Evolutionary conservation across 2,797 vertebrate species (phyloP).

Genomic region (Tolypeutes matacus): DNA sequence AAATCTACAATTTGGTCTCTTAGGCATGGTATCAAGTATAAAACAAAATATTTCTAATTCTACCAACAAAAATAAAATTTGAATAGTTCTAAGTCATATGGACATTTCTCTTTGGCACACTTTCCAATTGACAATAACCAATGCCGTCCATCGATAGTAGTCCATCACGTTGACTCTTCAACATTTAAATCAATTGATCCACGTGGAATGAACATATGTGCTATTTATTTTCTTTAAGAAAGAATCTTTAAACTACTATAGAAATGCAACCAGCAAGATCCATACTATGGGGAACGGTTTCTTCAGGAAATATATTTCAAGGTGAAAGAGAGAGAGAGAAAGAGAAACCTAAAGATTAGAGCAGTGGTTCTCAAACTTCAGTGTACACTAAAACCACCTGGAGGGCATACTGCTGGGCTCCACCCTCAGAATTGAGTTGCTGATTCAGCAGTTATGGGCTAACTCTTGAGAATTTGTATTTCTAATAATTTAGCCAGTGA

Average conservation of each 20-base stretch:
- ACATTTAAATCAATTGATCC: neutral
- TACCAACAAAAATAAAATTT: constrained; percentile 43
- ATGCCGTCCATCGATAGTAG: neutral
- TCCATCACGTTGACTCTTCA: neutral
- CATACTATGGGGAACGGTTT: neutral
- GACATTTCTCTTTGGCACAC: constrained; percentile 1
- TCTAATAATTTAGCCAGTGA: neutral
- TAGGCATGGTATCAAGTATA: constrained; percentile 14
- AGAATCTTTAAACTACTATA: constrained; percentile 13
- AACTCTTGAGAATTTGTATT: constrained; percentile 12
- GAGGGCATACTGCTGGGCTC: neutral
- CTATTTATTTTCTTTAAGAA: neutral
- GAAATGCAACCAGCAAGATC: constrained; percentile 15
- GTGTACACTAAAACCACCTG: neutral
- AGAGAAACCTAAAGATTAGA: neutral
- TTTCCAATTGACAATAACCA: constrained; percentile 34
- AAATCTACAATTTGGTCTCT: neutral
- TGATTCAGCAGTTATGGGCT: neutral
- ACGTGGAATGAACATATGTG: neutral
- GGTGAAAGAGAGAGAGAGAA: neutral
- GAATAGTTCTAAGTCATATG: constrained; percentile 7
- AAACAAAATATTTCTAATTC: constrained; percentile 51
- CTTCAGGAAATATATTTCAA: neutral
- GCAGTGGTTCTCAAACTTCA: neutral
- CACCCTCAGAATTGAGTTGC: neutral